Conservation (phyloP, 2,888 invertebrate genomes). For the Neria commutata region DNA sequence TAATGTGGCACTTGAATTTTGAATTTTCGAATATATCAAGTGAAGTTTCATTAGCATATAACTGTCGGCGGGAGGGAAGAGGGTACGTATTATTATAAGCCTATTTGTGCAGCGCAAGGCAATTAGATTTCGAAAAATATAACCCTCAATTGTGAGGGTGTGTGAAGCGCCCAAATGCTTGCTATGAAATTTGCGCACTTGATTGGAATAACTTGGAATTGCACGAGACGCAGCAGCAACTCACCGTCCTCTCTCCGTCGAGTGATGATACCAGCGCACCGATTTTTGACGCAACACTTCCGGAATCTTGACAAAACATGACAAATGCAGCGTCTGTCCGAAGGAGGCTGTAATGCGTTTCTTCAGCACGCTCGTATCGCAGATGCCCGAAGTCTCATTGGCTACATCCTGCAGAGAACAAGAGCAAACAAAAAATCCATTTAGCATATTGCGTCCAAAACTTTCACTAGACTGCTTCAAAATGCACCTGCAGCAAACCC, state of each 20-base stretch:
- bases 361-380: slow-evolving; percentile 86
- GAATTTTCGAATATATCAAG: too few species aligned
- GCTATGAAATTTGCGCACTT: too few species aligned
- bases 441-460: too few species aligned
- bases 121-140: too few species aligned
- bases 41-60: too few species aligned
- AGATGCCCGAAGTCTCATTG: slow-evolving; percentile 87
- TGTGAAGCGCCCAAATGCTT: too few species aligned
- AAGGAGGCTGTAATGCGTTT: slow-evolving; percentile 89
- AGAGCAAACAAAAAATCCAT: slow-evolving; percentile 24
- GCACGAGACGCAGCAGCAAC: slow-evolving; percentile 34
- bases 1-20: neutral
- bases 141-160: too few species aligned
- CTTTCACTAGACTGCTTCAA: slow-evolving; percentile 9
- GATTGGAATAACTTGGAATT: too few species aligned
- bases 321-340: slow-evolving; percentile 91
- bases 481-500: slow-evolving; percentile 67
- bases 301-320: slow-evolving; percentile 89
- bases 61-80: too few species aligned
- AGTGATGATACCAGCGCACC: slow-evolving; percentile 87
- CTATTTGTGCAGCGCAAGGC: too few species aligned
- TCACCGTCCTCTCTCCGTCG: slow-evolving; percentile 81
- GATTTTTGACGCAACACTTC: slow-evolving; percentile 81
- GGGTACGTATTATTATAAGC: too few species aligned
- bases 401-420: slow-evolving; percentile 80